A percentile compares a stretch with the other conserved stretches of the same genome.
Conservation (phyloP, 2,797 vertebrate species). For the Tokudaia muenninki region DNA sequence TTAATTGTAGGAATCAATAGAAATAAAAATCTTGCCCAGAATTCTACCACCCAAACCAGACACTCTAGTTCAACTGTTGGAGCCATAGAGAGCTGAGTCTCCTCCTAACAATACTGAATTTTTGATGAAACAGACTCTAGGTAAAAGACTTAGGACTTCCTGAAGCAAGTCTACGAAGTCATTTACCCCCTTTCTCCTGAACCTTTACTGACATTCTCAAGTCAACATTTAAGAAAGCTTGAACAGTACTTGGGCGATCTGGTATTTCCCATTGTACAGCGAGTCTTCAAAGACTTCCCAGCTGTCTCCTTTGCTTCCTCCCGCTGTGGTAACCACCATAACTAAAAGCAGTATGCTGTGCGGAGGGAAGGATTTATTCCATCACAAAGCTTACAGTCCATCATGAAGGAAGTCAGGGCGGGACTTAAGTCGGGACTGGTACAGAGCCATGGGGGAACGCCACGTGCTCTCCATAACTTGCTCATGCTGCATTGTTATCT, state of each 20-base stretch:
- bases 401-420: background rate
- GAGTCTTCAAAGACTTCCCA: constrained; percentile 15
- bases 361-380: background rate
- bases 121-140: background rate
- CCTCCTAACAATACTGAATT: background rate
- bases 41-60: background rate
- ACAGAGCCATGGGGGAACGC: background rate
- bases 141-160: background rate
- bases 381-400: background rate
- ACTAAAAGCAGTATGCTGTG: background rate
- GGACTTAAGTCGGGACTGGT: background rate
- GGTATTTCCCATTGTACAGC: background rate
- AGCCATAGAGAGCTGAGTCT: background rate
- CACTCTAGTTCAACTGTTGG: background rate
- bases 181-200: background rate
- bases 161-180: background rate
- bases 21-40: background rate
- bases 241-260: constrained; percentile 6
- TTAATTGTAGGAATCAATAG: background rate
- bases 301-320: background rate
- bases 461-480: no score
- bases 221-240: background rate
- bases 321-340: no score
- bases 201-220: background rate
- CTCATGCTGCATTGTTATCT: background rate